Evolutionary conservation across 2,113 vertebrate species (phyloP), one percentile per base, ranked within the genome.

Genomic region (Neomonachus schauinslandi): DNA sequence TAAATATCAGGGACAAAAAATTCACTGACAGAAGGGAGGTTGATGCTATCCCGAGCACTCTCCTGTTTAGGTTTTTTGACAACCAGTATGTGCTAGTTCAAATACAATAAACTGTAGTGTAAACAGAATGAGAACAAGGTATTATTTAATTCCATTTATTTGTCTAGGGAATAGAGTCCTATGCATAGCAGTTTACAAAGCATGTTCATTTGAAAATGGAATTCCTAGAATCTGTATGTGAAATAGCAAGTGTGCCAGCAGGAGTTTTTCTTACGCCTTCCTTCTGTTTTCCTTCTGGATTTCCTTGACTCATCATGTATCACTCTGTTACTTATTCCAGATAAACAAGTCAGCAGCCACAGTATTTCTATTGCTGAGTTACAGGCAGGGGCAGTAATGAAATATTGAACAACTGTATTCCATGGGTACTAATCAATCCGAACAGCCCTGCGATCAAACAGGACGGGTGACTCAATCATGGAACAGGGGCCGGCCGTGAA

Each of bases 41-140:
- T 89, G 91, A 46, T 72, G n/a, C 28, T 39, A 59, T 65, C 21
- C 31, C 12, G 28, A 39, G 26, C 57, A 26, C 1, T 88, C 39
- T 49, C 39, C 31, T 21, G 10, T 79, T 90, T 24, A 71, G 15
- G 0, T 39, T 77, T 85, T 42, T 95, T 96, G 79, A 79, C 8
- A 92, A 69, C 31, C 7, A 59, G 65, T 4, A 16, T 14, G 1
- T 77, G 42, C 28, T 77, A 19, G 1, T 95, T 88, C 49, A 76
- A 88, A 89, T 72, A 77, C 31, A 90, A 21, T 69, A 82, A 93
- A 69, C 13, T 74, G 1, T 59, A 83, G 31, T 61, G 33, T 83
- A 96, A 94, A 82, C 18, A 86, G 71, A 93, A 81, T 24, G 42
- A 87, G 31, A 97, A 49, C 39, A 81, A 46, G n/a, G 36, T 91